Conservation (phyloP, 1,140 invertebrate genomes). For the Drosophila eugracilis region DNA sequence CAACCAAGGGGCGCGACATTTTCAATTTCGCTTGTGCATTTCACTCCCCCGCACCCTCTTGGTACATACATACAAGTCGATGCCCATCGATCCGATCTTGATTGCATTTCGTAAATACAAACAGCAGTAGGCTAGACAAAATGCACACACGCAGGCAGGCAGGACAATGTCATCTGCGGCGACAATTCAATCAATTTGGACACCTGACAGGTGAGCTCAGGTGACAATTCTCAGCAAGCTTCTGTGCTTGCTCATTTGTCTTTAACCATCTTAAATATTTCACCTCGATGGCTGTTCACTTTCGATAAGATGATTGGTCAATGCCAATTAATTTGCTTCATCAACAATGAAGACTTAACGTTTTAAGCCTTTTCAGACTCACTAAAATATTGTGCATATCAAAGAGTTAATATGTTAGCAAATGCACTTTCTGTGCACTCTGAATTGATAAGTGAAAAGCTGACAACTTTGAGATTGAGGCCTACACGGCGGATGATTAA, state of each 20-base stretch:
- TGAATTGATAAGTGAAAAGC: too few relatives aligned
- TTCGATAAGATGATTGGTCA: background rate
- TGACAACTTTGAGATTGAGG: background rate
- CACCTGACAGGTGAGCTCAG: constrained; percentile 9
- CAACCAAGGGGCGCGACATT: constrained; percentile 45
- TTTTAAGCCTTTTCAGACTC: background rate
- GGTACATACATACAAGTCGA: background rate
- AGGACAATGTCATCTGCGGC: constrained; percentile 10
- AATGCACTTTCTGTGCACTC: background rate
- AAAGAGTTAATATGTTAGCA: background rate
- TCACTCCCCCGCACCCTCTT: constrained; percentile 3
- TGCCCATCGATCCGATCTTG: constrained; percentile 55
- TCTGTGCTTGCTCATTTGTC: background rate
- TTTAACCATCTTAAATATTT: background rate
- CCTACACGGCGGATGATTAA: background rate
- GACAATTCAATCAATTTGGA: constrained; percentile 44
- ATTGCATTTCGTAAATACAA: constrained; percentile 72
- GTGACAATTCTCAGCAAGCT: constrained; percentile 6
- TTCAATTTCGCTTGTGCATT: constrained; percentile 62
- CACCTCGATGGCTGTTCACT: background rate
- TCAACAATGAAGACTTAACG: background rate
- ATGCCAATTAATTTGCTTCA: background rate
- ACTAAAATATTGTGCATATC: background rate
- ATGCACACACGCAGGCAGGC: background rate
- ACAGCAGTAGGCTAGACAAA: constrained; percentile 43